Conservation (phyloP, 2,113 vertebrate species). For the human (Homo sapiens) region DNA sequence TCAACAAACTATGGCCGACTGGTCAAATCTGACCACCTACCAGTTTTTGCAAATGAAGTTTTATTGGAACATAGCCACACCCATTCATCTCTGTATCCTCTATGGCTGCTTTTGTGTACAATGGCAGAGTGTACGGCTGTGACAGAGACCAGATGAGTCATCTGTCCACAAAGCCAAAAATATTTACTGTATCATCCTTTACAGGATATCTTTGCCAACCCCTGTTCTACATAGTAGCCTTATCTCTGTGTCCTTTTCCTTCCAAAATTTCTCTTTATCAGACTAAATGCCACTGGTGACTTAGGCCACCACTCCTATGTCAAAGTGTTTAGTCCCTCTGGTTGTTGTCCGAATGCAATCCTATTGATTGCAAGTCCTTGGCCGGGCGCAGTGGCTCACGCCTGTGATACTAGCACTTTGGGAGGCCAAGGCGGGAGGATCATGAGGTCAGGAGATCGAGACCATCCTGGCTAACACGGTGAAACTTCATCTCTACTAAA, state of each 20-base stretch:
- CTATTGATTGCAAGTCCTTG: not conserved
- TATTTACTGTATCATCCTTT: not conserved
- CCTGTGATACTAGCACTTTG: too few relatives aligned
- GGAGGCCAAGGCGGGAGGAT: too few relatives aligned
- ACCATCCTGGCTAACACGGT: too few relatives aligned
- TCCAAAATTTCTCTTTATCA: not conserved
- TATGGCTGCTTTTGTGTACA: not conserved
- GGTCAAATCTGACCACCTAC: not conserved
- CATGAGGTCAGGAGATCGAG: too few relatives aligned
- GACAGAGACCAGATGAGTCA: not conserved
- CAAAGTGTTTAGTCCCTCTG: not conserved
- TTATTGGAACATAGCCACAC: not conserved
- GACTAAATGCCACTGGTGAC: not conserved
- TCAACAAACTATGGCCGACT: not conserved
- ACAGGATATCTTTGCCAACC: not conserved
- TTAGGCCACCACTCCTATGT: not conserved
- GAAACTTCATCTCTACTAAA: too few relatives aligned
- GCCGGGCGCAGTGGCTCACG: rapidly evolving
- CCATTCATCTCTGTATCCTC: not conserved
- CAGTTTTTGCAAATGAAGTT: constrained; percentile 27
- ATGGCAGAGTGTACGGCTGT: not conserved
- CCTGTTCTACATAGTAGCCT: not conserved
- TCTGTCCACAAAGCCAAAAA: not conserved
- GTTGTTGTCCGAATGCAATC: not conserved
- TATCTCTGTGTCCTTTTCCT: not conserved